A percentile compares a stretch with the other conserved stretches of the same genome.
Conservation (phyloP, 1,140 invertebrate species). For the Araneus ventricosus region DNA sequence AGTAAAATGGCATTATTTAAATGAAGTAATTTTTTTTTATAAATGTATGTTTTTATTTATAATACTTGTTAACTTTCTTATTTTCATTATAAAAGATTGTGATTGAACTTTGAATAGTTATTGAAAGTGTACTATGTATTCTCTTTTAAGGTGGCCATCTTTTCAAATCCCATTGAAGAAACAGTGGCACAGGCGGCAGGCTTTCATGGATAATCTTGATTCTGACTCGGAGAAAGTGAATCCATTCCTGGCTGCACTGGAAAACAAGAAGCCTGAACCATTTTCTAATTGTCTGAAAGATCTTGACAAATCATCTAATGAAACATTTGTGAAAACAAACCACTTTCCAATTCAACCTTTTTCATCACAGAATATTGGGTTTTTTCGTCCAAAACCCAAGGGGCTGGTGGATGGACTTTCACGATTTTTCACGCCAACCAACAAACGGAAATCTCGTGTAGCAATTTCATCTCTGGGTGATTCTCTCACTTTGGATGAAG, state of each 20-base stretch:
- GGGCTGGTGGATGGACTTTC: slow-evolving; percentile 78
- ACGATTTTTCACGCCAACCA: slow-evolving; percentile 79
- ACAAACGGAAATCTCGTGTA: slow-evolving; percentile 78
- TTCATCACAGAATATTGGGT: neutral
- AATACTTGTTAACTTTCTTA: too few relatives aligned
- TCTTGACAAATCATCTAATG: slow-evolving; percentile 57
- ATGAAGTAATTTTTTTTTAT: too few relatives aligned
- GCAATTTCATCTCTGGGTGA: slow-evolving; percentile 73
- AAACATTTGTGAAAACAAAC: slow-evolving; percentile 57
- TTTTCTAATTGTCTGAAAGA: slow-evolving; percentile 69
- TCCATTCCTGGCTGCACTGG: slow-evolving; percentile 63
- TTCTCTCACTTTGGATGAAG: slow-evolving; percentile 55
- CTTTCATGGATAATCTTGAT: slow-evolving; percentile 60
- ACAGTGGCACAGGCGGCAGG: slow-evolving; percentile 71
- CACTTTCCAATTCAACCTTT: slow-evolving; percentile 79
- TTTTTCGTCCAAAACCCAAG: slow-evolving; percentile 69
- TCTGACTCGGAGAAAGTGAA: slow-evolving; percentile 39
- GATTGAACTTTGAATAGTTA: too few relatives aligned
- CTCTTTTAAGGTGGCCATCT: slow-evolving; percentile 60
- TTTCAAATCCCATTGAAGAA: slow-evolving; percentile 74
- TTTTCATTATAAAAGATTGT: too few relatives aligned
- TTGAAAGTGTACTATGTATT: too few relatives aligned
- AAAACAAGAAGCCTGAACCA: slow-evolving; percentile 53
- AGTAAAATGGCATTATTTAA: too few relatives aligned
- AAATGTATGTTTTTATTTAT: too few relatives aligned